phyloP scores from a whole-genome alignment of 1,140 invertebrate genomes.

The roundworm (Caenorhabditis elegans) region DNA sequence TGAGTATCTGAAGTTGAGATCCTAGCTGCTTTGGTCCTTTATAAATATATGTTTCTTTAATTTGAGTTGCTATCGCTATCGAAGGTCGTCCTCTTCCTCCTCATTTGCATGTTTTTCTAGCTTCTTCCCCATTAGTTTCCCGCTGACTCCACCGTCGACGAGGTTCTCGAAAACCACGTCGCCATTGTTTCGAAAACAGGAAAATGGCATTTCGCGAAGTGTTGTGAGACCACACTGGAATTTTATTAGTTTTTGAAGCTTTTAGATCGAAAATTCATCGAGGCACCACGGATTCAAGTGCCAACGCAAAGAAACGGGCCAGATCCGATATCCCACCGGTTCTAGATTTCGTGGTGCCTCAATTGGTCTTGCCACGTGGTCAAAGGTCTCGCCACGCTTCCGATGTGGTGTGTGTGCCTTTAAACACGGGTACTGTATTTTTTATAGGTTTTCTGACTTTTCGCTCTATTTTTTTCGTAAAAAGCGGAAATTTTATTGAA shows the following conservation, averaged over 20 bases:
- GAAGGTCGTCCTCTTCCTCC: not conserved
- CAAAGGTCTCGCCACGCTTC: too few species aligned
- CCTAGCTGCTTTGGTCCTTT: slow-evolving; percentile 2
- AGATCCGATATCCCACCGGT: too few species aligned
- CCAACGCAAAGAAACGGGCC: too few species aligned
- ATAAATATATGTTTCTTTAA: not conserved
- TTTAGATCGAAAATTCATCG: not conserved
- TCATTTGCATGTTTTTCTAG: too few species aligned
- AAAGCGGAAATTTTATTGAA: too few species aligned
- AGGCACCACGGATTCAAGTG: too few species aligned
- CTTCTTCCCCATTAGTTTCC: slow-evolving; percentile 30
- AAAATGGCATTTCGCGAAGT: slow-evolving; percentile 31
- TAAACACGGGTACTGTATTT: too few species aligned
- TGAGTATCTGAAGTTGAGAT: not conserved
- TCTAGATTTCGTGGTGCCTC: too few species aligned
- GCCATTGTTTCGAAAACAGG: slow-evolving; percentile 33
- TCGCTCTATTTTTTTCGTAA: too few species aligned
- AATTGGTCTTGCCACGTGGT: too few species aligned
- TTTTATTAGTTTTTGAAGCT: not conserved
- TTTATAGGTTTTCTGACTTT: too few species aligned
- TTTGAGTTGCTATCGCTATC: not conserved
- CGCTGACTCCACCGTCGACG: slow-evolving; percentile 27
- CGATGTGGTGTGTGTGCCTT: too few species aligned
- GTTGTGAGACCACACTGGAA: not conserved
- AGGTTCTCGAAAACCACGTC: slow-evolving; percentile 24